Evolutionary conservation across 2,797 vertebrate species (phyloP), one percentile per base, ranked within the genome.

Genomic region (Melanotaenia parkinsoni): DNA sequence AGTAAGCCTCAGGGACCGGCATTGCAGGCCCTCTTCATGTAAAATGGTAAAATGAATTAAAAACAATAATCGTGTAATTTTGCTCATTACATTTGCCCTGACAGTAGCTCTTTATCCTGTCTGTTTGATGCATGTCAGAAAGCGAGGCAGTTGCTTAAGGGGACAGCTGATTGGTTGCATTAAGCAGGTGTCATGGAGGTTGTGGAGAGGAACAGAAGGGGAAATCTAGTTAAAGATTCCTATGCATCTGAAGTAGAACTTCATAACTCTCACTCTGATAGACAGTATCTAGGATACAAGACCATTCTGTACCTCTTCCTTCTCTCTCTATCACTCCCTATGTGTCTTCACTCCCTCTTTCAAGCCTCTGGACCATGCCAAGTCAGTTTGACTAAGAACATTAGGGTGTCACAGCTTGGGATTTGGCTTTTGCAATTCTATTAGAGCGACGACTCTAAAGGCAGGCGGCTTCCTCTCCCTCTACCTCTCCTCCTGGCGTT

Each of bases 391-490:
- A 84, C 86, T 92, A 89, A 91, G 89, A 93, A 93, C 90, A 93
- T 94, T 92, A 93, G 84, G 80, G 86, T 88, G 88, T 92, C 90
- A 93, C 91, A 91, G 89, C 88, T 91, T 79, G 89, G 90, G 91
- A 91, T 92, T 90, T 93, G 88, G 82, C 79, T 81, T 88, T 90
- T 81, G 88, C 91, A 89, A 91, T 93, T 93, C 91, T 91, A 94
- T 92, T 91, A 92, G 88, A 89, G 86, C 58, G 61, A 85, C 56
- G 77, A 67, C 78, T 90, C 88, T 78, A 74, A 87, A 90, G 84
- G 85, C 84, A 82, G 79, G 75, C 84, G 72, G 82, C 88, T 85
- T 64, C 79, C 79, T 32, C 68, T 85, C 75, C 84, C 75, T 70
- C 82, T 76, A 83, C 82, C 90, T 88, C 84, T 85, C 86, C 89